Conservation (phyloP, 2,113 vertebrate genomes). For the Stigmatopora nigra region DNA sequence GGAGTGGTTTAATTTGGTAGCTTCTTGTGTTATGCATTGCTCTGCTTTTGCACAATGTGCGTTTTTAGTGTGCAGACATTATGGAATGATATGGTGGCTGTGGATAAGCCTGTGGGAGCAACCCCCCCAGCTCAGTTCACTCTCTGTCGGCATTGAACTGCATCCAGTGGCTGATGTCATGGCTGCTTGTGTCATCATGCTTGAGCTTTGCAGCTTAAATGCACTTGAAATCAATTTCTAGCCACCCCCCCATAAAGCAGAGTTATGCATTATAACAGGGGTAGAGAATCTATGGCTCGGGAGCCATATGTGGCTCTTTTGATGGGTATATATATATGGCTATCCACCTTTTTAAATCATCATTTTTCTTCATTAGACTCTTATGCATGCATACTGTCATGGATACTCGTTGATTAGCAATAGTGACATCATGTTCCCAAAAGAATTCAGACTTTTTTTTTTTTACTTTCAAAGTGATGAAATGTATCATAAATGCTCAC, state of each 20-base stretch:
- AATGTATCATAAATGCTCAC: too few species aligned
- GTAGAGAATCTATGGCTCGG: too few species aligned
- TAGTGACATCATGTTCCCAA: too few species aligned
- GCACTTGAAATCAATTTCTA: conserved; percentile 1
- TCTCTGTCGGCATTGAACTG: conserved; percentile 17
- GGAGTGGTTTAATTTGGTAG: background rate
- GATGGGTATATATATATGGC: too few species aligned
- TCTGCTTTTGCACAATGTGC: background rate
- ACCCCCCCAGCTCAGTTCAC: conserved; percentile 8
- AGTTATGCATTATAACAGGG: background rate
- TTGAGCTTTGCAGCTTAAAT: conserved; percentile 1
- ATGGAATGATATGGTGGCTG: conserved; percentile 9
- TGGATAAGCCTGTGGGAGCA: conserved; percentile 2
- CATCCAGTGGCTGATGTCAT: conserved; percentile 28
- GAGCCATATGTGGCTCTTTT: too few species aligned
- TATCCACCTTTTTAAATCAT: too few species aligned
- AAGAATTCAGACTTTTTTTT: too few species aligned
- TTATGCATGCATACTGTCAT: too few species aligned
- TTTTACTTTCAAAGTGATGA: too few species aligned
- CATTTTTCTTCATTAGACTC: too few species aligned
- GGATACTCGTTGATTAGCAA: too few species aligned
- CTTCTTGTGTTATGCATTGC: background rate
- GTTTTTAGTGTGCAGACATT: background rate
- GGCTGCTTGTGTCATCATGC: conserved; percentile 24
- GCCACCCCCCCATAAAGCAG: too few species aligned